Evolutionary conservation across 1,140 invertebrate genomes (phyloP).

Genomic region (Sminthurides bifidus): DNA sequence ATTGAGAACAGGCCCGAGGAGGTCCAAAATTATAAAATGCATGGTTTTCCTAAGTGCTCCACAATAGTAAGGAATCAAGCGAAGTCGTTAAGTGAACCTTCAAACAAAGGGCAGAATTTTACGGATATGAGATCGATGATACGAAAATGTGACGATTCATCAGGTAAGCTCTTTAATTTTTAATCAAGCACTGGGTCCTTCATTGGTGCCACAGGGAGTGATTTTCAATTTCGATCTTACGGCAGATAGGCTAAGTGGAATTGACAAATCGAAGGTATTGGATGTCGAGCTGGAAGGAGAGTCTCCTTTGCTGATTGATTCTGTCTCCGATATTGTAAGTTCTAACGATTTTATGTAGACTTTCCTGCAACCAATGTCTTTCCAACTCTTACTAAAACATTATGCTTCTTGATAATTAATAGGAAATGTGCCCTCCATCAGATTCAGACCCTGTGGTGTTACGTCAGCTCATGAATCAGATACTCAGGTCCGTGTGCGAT

Average conservation of each 20-base stretch:
- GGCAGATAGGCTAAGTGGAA: no score
- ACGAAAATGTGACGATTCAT: no score
- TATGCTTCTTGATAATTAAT: background rate
- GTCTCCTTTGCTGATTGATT: background rate
- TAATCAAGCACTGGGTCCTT: background rate
- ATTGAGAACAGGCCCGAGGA: constrained; percentile 21
- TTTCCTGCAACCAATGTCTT: background rate
- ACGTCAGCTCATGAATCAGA: constrained; percentile 17
- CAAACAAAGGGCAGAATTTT: no score
- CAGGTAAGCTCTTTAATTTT: background rate
- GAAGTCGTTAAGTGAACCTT: background rate
- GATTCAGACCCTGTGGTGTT: constrained; percentile 15
- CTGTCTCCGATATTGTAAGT: background rate
- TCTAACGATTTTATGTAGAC: background rate
- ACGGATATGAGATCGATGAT: no score
- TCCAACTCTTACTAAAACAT: background rate
- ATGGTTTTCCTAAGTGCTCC: background rate
- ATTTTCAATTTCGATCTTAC: no score
- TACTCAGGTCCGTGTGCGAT: constrained; percentile 21
- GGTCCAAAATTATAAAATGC: constrained; percentile 9
- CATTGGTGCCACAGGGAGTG: no score
- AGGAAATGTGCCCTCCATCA: constrained; percentile 7
- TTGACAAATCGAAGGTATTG: no score
- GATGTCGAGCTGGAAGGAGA: background rate
- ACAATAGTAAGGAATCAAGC: background rate